A percentile compares a stretch with the other conserved stretches of the same genome.
These are phyloP conservation scores for Macropodus opercularis DNA, from an alignment of 2,797 vertebrate genomes.

Conservation along the genomic window DNA sequence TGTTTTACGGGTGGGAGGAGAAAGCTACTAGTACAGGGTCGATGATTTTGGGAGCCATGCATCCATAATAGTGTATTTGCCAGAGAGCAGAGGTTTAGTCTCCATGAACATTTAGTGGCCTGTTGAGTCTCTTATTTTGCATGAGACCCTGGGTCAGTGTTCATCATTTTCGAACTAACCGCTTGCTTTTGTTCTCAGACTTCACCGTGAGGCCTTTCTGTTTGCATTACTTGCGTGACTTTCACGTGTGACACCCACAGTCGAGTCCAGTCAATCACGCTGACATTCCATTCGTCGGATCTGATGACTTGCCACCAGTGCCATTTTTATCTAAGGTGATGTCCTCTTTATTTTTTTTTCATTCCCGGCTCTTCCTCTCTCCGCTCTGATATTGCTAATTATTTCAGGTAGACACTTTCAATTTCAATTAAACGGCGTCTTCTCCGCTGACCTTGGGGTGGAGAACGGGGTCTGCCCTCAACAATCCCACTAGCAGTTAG, in stretches of 20 bases:
- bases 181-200: background rate
- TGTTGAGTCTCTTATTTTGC: slow-evolving; percentile 19
- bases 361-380: slow-evolving; percentile 65
- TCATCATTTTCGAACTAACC: background rate
- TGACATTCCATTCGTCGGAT: slow-evolving; percentile 71
- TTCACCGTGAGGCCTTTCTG: too few relatives aligned
- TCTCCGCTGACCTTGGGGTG: slow-evolving; percentile 77
- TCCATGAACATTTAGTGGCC: slow-evolving; percentile 28
- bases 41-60: slow-evolving; percentile 43
- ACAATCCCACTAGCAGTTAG: slow-evolving; percentile 59
- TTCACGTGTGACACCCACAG: slow-evolving; percentile 49
- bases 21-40: slow-evolving; percentile 35
- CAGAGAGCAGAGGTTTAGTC: slow-evolving; percentile 19
- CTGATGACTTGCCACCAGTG: slow-evolving; percentile 63
- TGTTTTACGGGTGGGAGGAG: slow-evolving; percentile 65
- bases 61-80: slow-evolving; percentile 40
- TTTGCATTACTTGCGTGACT: slow-evolving; percentile 54
- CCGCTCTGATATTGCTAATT: slow-evolving; percentile 82
- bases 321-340: slow-evolving; percentile 65
- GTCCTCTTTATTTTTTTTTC: slow-evolving; percentile 76
- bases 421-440: slow-evolving; percentile 83
- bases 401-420: slow-evolving; percentile 84
- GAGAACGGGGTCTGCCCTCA: slow-evolving; percentile 56
- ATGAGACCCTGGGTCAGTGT: slow-evolving; percentile 24
- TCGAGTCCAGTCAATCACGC: slow-evolving; percentile 69